Percentiles rank a stretch among this genome's conserved stretches.
phyloP scores from a whole-genome alignment of 2,113 vertebrate genomes.

The Narcine bancroftii region DNA sequence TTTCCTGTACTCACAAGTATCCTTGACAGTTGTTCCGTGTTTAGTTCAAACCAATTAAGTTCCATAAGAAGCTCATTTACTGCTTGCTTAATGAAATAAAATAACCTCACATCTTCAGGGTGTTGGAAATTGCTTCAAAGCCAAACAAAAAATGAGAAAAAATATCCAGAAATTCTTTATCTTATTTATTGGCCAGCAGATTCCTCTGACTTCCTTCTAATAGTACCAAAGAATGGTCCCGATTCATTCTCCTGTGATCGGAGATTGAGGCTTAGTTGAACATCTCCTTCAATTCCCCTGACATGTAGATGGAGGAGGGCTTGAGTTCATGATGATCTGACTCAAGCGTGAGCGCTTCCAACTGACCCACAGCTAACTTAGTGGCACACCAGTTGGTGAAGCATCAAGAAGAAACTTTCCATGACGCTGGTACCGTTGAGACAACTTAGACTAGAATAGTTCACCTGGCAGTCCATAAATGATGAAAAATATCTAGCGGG shows the following conservation, averaged over 20 bases:
- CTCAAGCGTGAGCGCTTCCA: background rate
- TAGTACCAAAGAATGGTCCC: no score
- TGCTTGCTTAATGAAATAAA: background rate
- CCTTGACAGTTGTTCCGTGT: background rate
- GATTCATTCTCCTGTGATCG: background rate
- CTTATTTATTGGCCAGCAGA: no score
- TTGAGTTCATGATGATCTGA: background rate
- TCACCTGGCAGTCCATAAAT: background rate
- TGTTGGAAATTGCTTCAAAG: background rate
- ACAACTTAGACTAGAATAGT: background rate
- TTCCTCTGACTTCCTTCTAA: background rate
- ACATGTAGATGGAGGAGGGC: background rate
- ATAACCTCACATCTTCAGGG: background rate
- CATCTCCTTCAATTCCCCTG: background rate
- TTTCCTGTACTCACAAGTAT: background rate
- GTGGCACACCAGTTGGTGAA: background rate
- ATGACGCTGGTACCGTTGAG: background rate
- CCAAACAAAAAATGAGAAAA: background rate
- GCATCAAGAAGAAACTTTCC: background rate
- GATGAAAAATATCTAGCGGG: background rate
- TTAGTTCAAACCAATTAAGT: no score
- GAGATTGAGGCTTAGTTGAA: background rate
- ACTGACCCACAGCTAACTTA: background rate
- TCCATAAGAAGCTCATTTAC: no score
- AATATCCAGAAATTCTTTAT: no score